phyloP scores from a whole-genome alignment of 2,888 invertebrate species.

The Rhyacophila evoluta region DNA sequence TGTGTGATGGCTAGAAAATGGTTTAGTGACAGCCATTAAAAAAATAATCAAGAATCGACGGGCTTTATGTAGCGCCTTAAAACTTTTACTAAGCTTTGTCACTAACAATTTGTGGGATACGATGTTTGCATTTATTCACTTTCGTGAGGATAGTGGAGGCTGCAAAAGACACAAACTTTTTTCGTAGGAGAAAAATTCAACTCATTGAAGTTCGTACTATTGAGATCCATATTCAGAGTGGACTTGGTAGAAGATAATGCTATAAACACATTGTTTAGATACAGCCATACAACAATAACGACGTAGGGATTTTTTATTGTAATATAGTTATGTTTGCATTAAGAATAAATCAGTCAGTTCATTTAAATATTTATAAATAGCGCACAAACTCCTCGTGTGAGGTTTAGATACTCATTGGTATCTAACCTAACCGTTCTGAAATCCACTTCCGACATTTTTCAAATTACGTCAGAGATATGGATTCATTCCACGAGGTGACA shows the following conservation, averaged over 20 bases:
- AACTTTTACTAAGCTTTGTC: background rate
- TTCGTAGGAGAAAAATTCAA: no score
- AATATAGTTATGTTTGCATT: no score
- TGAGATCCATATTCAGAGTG: no score
- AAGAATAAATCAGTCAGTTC: no score
- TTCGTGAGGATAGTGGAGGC: background rate
- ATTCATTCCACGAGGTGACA: constrained; percentile 20
- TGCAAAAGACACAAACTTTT: no score
- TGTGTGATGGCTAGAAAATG: background rate
- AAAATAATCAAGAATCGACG: constrained; percentile 38
- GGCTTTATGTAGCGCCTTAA: constrained; percentile 9
- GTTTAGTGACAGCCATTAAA: constrained; percentile 32
- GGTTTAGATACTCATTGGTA: background rate
- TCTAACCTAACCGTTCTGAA: constrained; percentile 23
- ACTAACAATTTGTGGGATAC: background rate
- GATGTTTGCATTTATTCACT: background rate
- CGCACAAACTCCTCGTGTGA: background rate
- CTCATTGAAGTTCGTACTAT: no score
- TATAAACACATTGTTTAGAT: no score
- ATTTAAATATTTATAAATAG: no score
- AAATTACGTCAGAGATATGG: constrained; percentile 42
- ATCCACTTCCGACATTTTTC: constrained; percentile 51
- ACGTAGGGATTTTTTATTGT: no score
- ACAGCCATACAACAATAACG: no score
- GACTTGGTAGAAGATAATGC: no score